Evolutionary conservation across 2,113 vertebrate genomes (phyloP).

Genomic region (Emydura subglobosa): DNA sequence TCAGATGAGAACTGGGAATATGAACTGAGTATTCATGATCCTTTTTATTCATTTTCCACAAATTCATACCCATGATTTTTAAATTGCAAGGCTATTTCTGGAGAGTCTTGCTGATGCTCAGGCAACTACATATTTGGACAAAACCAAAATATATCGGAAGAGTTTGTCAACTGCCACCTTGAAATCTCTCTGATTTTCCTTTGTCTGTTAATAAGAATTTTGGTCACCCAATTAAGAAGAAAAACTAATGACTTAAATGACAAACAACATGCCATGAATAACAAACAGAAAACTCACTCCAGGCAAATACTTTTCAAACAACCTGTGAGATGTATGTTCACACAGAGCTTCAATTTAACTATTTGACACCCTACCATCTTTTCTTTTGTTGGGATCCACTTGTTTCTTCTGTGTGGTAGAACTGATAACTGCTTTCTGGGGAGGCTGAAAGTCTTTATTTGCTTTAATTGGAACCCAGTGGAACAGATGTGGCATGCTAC

Average conservation of each 20-base stretch:
- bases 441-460: neutral
- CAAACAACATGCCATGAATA: fast-evolving
- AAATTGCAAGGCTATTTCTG: fast-evolving
- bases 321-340: neutral
- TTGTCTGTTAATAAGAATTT: neutral
- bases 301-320: neutral
- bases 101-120: neutral
- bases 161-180: neutral
- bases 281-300: neutral
- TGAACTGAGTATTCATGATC: neutral
- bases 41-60: neutral
- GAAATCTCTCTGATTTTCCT: neutral
- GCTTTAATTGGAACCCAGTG: neutral
- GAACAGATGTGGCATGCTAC: neutral
- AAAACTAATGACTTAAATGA: neutral
- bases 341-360: neutral
- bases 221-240: neutral
- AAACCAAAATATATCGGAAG: neutral
- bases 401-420: neutral
- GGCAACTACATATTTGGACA: neutral
- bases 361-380: neutral
- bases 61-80: neutral
- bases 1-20: neutral
- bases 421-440: neutral
- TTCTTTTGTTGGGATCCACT: neutral